phyloP scores from a whole-genome alignment of 2,888 invertebrate species.

The Heliothis peltigera region DNA sequence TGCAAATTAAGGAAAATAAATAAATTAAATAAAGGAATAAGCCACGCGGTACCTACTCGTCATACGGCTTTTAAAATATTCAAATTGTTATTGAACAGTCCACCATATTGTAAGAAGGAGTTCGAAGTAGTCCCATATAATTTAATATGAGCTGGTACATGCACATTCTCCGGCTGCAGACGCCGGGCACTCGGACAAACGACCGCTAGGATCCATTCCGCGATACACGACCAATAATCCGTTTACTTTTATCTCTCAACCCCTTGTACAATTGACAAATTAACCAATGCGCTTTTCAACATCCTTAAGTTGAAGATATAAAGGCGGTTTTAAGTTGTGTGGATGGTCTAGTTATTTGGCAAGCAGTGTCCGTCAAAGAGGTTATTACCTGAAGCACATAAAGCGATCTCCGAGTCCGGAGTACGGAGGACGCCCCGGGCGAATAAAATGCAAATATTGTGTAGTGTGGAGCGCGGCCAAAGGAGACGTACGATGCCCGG shows the following conservation, averaged over 20 bases:
- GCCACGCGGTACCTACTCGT: not conserved
- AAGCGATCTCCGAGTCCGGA: conserved; percentile 66
- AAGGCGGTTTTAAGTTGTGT: conserved; percentile 44
- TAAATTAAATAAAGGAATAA: too few species aligned
- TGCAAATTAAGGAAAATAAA: too few species aligned
- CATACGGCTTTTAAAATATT: conserved; percentile 9
- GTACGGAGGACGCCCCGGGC: conserved; percentile 71
- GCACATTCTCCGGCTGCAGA: conserved; percentile 45
- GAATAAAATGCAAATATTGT: conserved; percentile 87
- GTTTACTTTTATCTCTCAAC: conserved; percentile 87
- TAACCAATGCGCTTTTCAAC: conserved; percentile 35
- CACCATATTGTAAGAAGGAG: conserved; percentile 6
- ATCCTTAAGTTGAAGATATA: conserved; percentile 53
- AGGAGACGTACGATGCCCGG: conserved; percentile 65
- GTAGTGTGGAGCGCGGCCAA: conserved; percentile 73
- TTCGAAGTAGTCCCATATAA: conserved; percentile 43
- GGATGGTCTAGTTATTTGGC: conserved; percentile 40
- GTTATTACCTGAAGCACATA: conserved; percentile 89
- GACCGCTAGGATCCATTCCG: conserved; percentile 77
- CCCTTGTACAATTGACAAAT: conserved; percentile 76
- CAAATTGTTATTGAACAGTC: conserved; percentile 31
- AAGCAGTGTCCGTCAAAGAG: conserved; percentile 84
- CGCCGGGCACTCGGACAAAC: conserved; percentile 63
- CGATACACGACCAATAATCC: conserved; percentile 87
- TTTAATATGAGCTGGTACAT: conserved; percentile 50